Base-by-base conservation (phyloP, 2,113 vertebrate species). In the Herpetotheres cachinnans region DNA sequence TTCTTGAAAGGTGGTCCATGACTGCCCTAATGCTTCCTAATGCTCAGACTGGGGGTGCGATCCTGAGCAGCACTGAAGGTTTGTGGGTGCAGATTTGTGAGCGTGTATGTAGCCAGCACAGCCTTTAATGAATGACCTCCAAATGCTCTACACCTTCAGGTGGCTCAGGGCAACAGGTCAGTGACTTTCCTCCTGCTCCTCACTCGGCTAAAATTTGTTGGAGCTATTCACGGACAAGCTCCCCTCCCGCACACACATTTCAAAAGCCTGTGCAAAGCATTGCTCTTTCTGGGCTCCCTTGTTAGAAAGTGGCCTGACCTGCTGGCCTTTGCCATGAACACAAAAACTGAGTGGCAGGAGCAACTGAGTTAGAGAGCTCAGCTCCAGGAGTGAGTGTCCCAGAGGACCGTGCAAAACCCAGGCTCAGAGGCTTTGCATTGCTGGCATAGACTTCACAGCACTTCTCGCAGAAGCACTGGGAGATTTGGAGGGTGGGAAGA, bases 1-100 rank as follows among this genome's bases (percentile, higher is more conserved):
- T 94, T 95, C 86, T 86, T 59, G 47, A 90, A 95, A 90, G 76
- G 80, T 85, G 89, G 83, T 96, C 54, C 54, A 9, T 32, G 46
- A 79, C 22, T 85, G 44, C 61, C 95, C 70, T 77, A 40, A 52
- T 79, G 61, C 65, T 89, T 90, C 89, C 54, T 15, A 9, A 25
- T 26, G 61, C 82, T 84, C 36, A 44, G 38, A 55, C 6, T 1
- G 0, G 61, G 47, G 16, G 21, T 56, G 44, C 0, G 0, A 65
- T 85, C 36, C 49, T 79, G 62, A 63, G 27, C 84, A 90, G 40
- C 34, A 22, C 0, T 78, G 38, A 78, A 79, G 40, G 70, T 91
- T 93, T 85, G 52, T 61, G 82, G 47, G 44, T 93, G 47, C 65
- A 80, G 70, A 54, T 87, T 90, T 82, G 46, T 2, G 2, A 89